A percentile compares a stretch with the other conserved stretches of the same genome.
These are phyloP conservation scores for Resseliella maxima DNA, from an alignment of 2,888 invertebrate genomes.

Conservation along the genomic window DNA sequence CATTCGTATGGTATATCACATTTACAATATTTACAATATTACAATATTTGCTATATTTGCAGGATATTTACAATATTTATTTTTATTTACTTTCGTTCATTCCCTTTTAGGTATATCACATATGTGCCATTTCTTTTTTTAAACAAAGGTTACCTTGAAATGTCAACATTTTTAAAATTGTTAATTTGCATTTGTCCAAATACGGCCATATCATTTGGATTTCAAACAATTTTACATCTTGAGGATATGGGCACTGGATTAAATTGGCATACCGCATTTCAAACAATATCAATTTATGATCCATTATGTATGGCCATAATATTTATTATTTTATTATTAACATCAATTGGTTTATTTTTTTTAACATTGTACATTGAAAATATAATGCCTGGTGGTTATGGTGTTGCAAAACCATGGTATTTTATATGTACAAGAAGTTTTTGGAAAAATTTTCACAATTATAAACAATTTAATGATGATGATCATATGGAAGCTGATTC, in stretches of 20 bases:
- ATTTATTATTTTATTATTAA: slow-evolving; percentile 76
- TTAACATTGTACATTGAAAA: slow-evolving; percentile 84
- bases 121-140: slow-evolving; percentile 79
- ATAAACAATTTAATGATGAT: slow-evolving; percentile 56
- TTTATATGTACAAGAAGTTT: slow-evolving; percentile 73
- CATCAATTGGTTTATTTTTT: slow-evolving; percentile 76
- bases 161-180: slow-evolving; percentile 63
- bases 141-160: slow-evolving; percentile 70
- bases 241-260: slow-evolving; percentile 73
- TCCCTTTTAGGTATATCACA: slow-evolving; percentile 81
- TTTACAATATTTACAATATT: too few relatives aligned
- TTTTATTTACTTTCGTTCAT: too few relatives aligned
- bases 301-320: slow-evolving; percentile 75
- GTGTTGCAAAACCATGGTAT: slow-evolving; percentile 81
- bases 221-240: slow-evolving; percentile 75
- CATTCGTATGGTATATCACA: slow-evolving; percentile 81
- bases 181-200: slow-evolving; percentile 71
- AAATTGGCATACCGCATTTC: slow-evolving; percentile 73
- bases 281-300: slow-evolving; percentile 73
- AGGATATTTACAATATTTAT: too few relatives aligned
- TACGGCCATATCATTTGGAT: slow-evolving; percentile 80
- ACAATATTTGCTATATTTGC: too few relatives aligned
- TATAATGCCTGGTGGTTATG: slow-evolving; percentile 82
- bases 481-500: not conserved
- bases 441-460: slow-evolving; percentile 64